These are phyloP conservation scores for Eupithecia inturbata DNA, from an alignment of 2,888 invertebrate genomes.

Conservation along the genomic window DNA sequence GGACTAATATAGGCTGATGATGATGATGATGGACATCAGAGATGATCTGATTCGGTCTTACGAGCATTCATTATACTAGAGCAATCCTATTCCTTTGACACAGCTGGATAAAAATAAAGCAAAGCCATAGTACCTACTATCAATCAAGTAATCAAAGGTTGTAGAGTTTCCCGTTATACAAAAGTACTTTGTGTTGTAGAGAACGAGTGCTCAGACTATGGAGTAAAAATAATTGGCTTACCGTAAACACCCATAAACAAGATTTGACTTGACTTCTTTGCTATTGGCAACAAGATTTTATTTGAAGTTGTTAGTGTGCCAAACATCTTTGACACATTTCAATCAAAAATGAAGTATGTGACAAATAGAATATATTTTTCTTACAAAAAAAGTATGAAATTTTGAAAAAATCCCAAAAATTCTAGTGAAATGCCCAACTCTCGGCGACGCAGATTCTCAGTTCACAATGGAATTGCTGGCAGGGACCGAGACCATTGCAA, in stretches of 20 bases:
- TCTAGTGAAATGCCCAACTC: constrained; percentile 71
- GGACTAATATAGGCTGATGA: too few relatives aligned
- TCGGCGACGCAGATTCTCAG: constrained; percentile 73
- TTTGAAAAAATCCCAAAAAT: constrained; percentile 49
- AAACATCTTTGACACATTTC: constrained; percentile 16
- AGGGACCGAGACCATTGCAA: constrained; percentile 49
- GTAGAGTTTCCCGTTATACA: too few relatives aligned
- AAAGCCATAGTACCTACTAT: background rate
- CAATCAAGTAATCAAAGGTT: too few relatives aligned
- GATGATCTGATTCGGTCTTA: background rate
- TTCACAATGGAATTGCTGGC: constrained; percentile 62
- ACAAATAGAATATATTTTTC: constrained; percentile 15
- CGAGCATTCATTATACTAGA: background rate
- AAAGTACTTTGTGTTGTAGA: too few relatives aligned
- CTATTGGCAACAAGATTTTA: background rate
- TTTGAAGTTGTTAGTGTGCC: background rate
- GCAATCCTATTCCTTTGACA: too few relatives aligned
- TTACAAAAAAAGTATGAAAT: constrained; percentile 30
- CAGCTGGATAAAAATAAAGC: background rate
- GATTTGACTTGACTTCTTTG: background rate
- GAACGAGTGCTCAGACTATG: too few relatives aligned
- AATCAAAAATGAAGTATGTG: constrained; percentile 32
- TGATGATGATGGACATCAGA: too few relatives aligned
- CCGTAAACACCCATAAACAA: constrained; percentile 1
- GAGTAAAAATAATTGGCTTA: background rate